Conservation (phyloP, 1,140 invertebrate genomes). For the Drosophila bipectinata region DNA sequence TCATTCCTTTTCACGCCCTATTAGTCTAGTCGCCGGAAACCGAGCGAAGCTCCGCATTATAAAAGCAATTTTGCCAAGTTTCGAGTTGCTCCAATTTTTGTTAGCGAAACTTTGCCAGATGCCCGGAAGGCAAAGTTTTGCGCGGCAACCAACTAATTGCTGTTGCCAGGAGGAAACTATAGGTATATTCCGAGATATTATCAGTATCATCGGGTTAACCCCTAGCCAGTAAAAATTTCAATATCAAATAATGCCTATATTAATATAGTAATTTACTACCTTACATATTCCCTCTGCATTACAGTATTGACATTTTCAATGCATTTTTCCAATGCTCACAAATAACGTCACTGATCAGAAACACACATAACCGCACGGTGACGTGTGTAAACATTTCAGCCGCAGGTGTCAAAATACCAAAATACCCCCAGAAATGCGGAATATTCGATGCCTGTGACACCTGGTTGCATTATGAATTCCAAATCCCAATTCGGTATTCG, state of each 20-base stretch:
- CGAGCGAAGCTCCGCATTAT: slow-evolving; percentile 59
- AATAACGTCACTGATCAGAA: slow-evolving; percentile 48
- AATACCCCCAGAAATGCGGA: slow-evolving; percentile 1
- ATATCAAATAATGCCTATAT: too few relatives aligned
- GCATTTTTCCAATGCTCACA: not conserved
- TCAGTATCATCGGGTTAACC: too few relatives aligned
- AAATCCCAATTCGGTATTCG: slow-evolving; percentile 8
- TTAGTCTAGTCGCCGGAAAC: slow-evolving; percentile 47
- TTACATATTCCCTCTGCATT: not conserved
- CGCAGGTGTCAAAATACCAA: slow-evolving; percentile 4
- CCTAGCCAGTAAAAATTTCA: too few relatives aligned
- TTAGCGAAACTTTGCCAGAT: slow-evolving; percentile 64
- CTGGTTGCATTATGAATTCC: slow-evolving; percentile 11
- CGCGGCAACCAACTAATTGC: slow-evolving; percentile 32
- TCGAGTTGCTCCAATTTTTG: slow-evolving; percentile 70
- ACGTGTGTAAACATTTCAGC: slow-evolving; percentile 54
- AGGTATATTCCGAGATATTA: not conserved
- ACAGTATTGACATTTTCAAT: slow-evolving; percentile 18
- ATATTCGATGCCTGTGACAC: slow-evolving; percentile 1
- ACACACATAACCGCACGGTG: slow-evolving; percentile 65
- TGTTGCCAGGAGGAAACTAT: slow-evolving; percentile 18
- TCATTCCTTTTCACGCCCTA: slow-evolving; percentile 41
- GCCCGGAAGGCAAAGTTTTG: slow-evolving; percentile 23
- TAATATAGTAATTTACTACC: too few relatives aligned
- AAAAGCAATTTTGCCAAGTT: slow-evolving; percentile 75